These are phyloP conservation scores for Cabera pusaria DNA, from an alignment of 2,888 invertebrate genomes.

Conservation along the genomic window DNA sequence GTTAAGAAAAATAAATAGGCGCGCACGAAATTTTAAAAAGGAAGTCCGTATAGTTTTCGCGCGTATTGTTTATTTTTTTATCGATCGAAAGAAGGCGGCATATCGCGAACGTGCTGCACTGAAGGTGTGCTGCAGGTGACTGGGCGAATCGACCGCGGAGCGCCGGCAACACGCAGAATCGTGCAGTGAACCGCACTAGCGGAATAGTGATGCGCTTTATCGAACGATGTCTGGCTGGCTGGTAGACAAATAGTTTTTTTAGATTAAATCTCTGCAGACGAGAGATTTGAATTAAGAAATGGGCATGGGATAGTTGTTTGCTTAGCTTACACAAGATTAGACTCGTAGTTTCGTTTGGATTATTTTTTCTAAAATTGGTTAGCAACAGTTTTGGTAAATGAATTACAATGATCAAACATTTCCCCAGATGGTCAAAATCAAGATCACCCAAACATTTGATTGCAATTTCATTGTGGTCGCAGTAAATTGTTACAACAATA, in stretches of 20 bases:
- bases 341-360: too few species aligned
- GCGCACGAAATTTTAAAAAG: slow-evolving; percentile 14
- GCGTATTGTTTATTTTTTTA: slow-evolving; percentile 29
- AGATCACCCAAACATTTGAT: too few species aligned
- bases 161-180: slow-evolving; percentile 32
- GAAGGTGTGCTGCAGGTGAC: slow-evolving; percentile 68
- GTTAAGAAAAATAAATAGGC: slow-evolving; percentile 12
- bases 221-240: slow-evolving; percentile 39
- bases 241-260: slow-evolving; percentile 12
- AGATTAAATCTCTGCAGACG: slow-evolving; percentile 7
- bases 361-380: too few species aligned
- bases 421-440: too few species aligned
- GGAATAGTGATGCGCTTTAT: slow-evolving; percentile 48
- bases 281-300: slow-evolving; percentile 4
- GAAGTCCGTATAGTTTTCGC: slow-evolving; percentile 24
- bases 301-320: too few species aligned
- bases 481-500: too few species aligned
- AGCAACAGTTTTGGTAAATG: too few species aligned
- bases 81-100: slow-evolving; percentile 29
- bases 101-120: slow-evolving; percentile 54
- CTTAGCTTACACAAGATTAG: too few species aligned
- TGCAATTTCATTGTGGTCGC: too few species aligned
- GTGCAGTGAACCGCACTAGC: slow-evolving; percentile 38
- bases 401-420: too few species aligned
- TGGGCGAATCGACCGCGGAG: slow-evolving; percentile 41